A percentile compares a stretch with the other conserved stretches of the same genome.
Evolutionary conservation across 92 coral and sea anemone genomes (phyloP).

Genomic region (Chrysogorgia sp.): DNA sequence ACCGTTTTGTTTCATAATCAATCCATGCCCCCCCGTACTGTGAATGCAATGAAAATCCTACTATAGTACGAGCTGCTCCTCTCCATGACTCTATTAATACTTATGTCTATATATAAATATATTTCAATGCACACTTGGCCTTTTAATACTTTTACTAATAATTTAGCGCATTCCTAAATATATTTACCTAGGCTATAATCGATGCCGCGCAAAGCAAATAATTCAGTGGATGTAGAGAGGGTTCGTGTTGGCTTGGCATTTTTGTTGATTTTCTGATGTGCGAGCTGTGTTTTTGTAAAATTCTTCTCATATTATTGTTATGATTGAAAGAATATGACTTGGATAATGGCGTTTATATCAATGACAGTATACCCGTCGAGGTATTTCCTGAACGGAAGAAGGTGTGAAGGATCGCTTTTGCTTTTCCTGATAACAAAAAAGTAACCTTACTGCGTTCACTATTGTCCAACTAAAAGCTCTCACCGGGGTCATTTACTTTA

Average conservation of each 20-base stretch:
- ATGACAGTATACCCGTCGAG: not conserved
- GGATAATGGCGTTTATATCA: not conserved
- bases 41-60: not conserved
- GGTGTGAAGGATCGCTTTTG: not conserved
- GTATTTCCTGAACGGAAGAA: constrained; percentile 4
- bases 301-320: no score
- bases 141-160: no score
- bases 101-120: no score
- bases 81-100: not conserved
- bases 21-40: not conserved
- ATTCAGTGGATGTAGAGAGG: no score
- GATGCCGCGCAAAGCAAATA: no score
- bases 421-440: not conserved
- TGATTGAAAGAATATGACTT: not conserved
- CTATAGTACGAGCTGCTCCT: not conserved
- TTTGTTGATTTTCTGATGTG: no score
- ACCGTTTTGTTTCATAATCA: not conserved
- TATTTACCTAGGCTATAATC: no score
- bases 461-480: constrained; percentile 27
- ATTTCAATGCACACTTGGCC: no score
- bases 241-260: no score
- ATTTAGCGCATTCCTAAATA: no score
- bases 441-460: not conserved
- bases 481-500: not conserved
- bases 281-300: no score